These are phyloP conservation scores for Tinea pellionella DNA, from an alignment of 2,888 invertebrate genomes.

Conservation along the genomic window DNA sequence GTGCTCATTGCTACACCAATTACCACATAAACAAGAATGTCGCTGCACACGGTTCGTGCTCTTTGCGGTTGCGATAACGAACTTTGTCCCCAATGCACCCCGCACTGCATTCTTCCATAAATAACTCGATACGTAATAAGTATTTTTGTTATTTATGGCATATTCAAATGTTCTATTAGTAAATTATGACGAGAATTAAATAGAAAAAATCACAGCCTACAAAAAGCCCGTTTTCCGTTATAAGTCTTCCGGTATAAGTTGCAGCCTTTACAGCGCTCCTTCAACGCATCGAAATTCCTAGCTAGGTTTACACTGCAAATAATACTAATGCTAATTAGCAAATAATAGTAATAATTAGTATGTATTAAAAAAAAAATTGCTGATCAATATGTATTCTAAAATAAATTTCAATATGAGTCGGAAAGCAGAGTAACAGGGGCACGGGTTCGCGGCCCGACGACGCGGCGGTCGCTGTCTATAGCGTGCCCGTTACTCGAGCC, in stretches of 20 bases:
- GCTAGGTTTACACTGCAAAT: too few species aligned
- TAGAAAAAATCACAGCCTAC: too few species aligned
- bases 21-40: constrained; percentile 53
- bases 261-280: too few species aligned
- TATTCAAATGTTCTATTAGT: too few species aligned
- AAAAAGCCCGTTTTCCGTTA: too few species aligned
- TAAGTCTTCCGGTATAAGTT: too few species aligned
- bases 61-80: constrained; percentile 22
- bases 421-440: neutral
- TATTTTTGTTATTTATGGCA: too few species aligned
- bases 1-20: constrained; percentile 47
- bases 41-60: neutral
- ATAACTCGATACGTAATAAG: too few species aligned
- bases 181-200: too few species aligned
- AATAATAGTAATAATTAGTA: too few species aligned
- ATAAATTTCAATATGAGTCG: neutral
- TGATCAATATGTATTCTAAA: neutral
- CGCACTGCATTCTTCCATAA: neutral
- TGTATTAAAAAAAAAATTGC: neutral
- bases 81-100: neutral
- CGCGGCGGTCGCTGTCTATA: neutral
- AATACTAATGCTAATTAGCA: too few species aligned
- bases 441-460: neutral
- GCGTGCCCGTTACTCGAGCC: constrained; percentile 15
- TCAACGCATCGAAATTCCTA: too few species aligned